Base-by-base conservation (phyloP, 1,140 invertebrate genomes). In the Uloborus diversus region DNA sequence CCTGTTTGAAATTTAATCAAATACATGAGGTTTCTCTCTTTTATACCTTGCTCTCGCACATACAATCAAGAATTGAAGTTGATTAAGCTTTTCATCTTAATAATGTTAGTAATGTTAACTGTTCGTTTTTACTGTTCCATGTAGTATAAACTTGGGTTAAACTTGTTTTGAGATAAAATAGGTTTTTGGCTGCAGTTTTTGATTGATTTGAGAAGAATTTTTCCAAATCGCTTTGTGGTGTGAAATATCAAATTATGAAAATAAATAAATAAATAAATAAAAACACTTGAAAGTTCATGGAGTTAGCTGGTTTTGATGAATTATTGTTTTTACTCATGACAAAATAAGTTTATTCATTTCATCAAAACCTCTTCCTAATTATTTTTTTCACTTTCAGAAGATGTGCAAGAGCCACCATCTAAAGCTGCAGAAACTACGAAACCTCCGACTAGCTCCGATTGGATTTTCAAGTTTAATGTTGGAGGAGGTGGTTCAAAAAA, bases 391-490 rank as follows among this genome's bases (percentile, higher is more conserved):
- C 1, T 7, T 62, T 14, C 28, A 65, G 73, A 56, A 14, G 13
- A 65, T 56, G 14, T 42, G 5, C 59, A 65, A 56, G 62, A 78
- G 9, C 30, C 59, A 27, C 25, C 71, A 23, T 53, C 61, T 25
- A 35, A 28, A 14, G 11, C 59, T 27, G 37, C n/a, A 7, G 57
- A 49, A 27, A 65, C 28, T 42, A 30, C 47, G 28, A 78, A 66
- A 23, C 27, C 61, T 13, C n/a, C 35, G 4, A 17, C 32, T 0
- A 28, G 27, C 9, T 51, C 69, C 32, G 73, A 78, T 27, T 78
- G 73, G 73, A 53, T 66, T 27, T 78, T 78, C 42, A 78, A 78
- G 47, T 33, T 78, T 4, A 78, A 37, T n/a, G 65, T 78, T 9
- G 53, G 69, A n/a, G 25, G 49, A 51, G 28, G 68, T 37, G 62